Evolutionary conservation across 2,797 vertebrate genomes (phyloP).

Genomic region (Syncerus caffer): DNA sequence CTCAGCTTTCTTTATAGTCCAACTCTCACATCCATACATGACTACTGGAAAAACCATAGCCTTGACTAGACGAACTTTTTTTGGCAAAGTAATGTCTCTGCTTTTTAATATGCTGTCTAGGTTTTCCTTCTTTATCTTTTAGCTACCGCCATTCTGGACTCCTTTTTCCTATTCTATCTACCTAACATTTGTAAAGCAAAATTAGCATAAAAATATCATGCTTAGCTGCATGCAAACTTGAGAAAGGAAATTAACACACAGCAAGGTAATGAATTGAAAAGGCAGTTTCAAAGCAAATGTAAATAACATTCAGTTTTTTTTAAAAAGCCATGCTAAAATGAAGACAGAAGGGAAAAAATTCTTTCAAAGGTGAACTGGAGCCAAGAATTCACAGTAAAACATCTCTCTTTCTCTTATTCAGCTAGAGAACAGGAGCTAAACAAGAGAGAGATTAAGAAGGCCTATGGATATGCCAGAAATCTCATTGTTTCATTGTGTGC

Average conservation of each 20-base stretch:
- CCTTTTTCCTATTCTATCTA: not conserved
- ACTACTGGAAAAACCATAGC: not conserved
- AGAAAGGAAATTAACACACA: not conserved
- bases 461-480: not conserved
- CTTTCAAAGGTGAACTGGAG: not conserved
- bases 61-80: not conserved
- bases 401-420: not conserved
- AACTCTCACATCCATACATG: not conserved
- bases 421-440: conserved; percentile 31
- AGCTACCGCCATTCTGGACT: not conserved
- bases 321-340: not conserved
- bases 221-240: not conserved
- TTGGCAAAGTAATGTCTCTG: not conserved
- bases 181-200: not conserved
- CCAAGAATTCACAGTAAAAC: conserved; percentile 31
- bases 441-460: conserved; percentile 15
- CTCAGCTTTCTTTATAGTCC: not conserved
- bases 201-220: not conserved
- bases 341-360: not conserved
- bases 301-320: conserved; percentile 2
- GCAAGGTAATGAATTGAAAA: conserved; percentile 13
- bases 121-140: not conserved
- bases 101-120: not conserved
- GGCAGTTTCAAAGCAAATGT: conserved; percentile 35
- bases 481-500: conserved; percentile 10